A percentile compares a stretch with the other conserved stretches of the same genome.
These are phyloP conservation scores for Diaphora mendica DNA, from an alignment of 2,888 invertebrate species.

Conservation along the genomic window DNA sequence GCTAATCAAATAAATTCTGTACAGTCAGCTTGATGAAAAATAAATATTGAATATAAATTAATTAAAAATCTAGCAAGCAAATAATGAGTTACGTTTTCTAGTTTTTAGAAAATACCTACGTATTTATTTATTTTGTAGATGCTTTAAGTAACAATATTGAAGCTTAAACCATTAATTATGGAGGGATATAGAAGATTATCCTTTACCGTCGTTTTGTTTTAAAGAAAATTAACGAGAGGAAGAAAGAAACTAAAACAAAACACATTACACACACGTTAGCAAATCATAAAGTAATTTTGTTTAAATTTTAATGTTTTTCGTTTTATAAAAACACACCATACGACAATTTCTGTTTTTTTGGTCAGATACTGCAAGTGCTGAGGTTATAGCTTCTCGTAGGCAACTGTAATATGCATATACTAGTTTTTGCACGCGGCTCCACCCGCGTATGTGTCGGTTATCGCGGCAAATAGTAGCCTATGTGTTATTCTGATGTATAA, in stretches of 20 bases:
- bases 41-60: constrained; percentile 3
- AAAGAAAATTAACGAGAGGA: too few relatives aligned
- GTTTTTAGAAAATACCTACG: not conserved
- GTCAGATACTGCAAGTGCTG: too few relatives aligned
- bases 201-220: not conserved
- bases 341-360: too few relatives aligned
- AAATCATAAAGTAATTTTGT: too few relatives aligned
- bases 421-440: too few relatives aligned
- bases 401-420: too few relatives aligned
- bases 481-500: too few relatives aligned
- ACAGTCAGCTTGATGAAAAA: constrained; percentile 1
- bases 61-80: not conserved
- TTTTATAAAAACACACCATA: too few relatives aligned
- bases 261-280: too few relatives aligned
- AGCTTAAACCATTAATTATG: not conserved
- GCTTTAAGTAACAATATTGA: not conserved
- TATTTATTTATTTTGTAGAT: not conserved
- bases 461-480: too few relatives aligned
- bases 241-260: not conserved
- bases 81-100: not conserved
- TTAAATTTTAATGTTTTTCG: not conserved
- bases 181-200: not conserved
- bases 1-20: constrained; percentile 28
- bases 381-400: too few relatives aligned
- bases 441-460: too few relatives aligned